phyloP scores from a whole-genome alignment of 2,888 invertebrate species.

The Drosophila affinis region DNA sequence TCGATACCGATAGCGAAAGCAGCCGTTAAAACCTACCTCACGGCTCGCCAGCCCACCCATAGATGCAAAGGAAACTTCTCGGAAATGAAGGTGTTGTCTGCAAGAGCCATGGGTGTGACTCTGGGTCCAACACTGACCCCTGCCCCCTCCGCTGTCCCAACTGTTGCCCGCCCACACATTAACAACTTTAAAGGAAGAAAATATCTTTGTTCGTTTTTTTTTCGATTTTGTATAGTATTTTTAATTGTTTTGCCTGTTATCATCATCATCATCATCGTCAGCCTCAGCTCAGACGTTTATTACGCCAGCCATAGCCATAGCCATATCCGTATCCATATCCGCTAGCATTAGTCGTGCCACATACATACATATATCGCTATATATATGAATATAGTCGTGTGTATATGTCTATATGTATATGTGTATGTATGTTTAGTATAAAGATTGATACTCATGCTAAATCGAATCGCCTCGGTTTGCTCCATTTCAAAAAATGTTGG shows the following conservation, averaged over 20 bases:
- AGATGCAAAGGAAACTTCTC: neutral
- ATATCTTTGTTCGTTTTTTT: neutral
- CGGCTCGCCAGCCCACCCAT: neutral
- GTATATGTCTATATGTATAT: conserved; percentile 11
- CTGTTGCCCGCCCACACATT: neutral
- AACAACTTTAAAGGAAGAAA: conserved; percentile 1
- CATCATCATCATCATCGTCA: conserved; percentile 6
- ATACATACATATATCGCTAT: conserved; percentile 8
- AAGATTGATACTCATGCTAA: conserved; percentile 43
- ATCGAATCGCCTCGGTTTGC: conserved; percentile 37
- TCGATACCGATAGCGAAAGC: neutral
- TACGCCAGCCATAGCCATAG: neutral
- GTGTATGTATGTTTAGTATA: conserved; percentile 39
- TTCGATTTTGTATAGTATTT: conserved; percentile 38
- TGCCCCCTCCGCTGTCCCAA: too few species aligned
- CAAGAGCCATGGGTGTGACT: too few species aligned
- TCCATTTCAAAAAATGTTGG: conserved; percentile 46
- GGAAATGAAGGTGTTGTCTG: neutral
- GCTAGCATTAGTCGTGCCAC: neutral
- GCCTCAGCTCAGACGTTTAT: neutral
- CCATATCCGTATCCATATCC: neutral
- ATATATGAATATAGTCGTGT: conserved; percentile 1
- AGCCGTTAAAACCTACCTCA: conserved; percentile 20
- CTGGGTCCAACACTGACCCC: too few species aligned
- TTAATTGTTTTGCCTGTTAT: conserved; percentile 44